These are phyloP conservation scores for Lamprotornis superbus DNA, from an alignment of 2,113 vertebrate species.

Conservation along the genomic window DNA sequence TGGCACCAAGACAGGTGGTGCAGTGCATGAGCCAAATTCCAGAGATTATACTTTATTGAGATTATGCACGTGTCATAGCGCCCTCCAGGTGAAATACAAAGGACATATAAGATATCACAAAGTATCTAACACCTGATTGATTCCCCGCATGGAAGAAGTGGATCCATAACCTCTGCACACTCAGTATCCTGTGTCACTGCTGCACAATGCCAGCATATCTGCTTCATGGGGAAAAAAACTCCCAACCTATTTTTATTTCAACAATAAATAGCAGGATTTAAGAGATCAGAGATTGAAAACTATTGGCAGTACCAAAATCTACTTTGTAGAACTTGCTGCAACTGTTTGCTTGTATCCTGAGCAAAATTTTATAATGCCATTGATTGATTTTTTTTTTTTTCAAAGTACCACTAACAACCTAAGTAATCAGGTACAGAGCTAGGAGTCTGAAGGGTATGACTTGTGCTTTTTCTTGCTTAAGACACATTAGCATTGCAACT, in stretches of 20 bases:
- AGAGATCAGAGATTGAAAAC: neutral
- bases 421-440: neutral
- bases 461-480: neutral
- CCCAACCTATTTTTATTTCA: neutral
- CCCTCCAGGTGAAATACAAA: neutral
- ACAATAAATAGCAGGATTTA: neutral
- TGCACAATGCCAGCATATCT: neutral
- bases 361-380: neutral
- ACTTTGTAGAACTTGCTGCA: neutral
- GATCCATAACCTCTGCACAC: neutral
- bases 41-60: neutral
- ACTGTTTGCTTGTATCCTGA: neutral
- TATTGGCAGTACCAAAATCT: neutral
- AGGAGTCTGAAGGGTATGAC: neutral
- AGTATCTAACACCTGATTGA: neutral
- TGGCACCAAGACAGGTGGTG: neutral
- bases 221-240: accelerated
- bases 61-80: too few species aligned
- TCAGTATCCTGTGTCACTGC: neutral
- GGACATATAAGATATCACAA: neutral
- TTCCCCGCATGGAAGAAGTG: accelerated
- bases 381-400: neutral
- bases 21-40: accelerated
- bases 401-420: neutral
- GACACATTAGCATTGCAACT: neutral